Percentiles rank a stretch among this genome's conserved stretches.
Conservation (phyloP, 2,888 invertebrate genomes). For the Lochmaea crataegi region DNA sequence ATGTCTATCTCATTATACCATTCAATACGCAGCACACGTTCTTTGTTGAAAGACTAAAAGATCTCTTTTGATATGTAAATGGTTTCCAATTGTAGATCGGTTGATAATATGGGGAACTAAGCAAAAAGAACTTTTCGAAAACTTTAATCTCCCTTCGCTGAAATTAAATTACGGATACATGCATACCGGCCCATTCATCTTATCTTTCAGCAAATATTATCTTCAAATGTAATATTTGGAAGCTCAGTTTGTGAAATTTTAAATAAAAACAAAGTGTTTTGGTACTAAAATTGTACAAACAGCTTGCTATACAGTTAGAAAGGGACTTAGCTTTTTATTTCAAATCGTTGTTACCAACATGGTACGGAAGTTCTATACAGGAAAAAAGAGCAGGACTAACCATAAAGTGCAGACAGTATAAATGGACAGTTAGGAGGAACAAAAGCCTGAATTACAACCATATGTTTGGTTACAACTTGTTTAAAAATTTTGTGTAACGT, state of each 20-base stretch:
- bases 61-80: conserved; percentile 61
- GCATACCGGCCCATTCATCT: background rate
- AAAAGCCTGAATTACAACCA: no score
- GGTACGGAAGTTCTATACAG: no score
- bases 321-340: no score
- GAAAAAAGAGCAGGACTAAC: no score
- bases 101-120: conserved; percentile 40
- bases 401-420: no score
- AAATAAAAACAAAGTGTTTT: background rate
- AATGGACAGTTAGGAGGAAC: no score
- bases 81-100: conserved; percentile 55
- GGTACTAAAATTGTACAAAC: no score
- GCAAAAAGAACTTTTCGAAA: background rate
- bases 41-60: conserved; percentile 52
- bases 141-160: background rate
- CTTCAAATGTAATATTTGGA: background rate
- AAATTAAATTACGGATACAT: conserved; percentile 7
- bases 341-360: no score
- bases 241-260: background rate
- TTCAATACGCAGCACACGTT: conserved; percentile 43
- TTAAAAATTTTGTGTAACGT: no score
- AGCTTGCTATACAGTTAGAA: no score
- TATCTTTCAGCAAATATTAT: background rate
- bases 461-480: no score
- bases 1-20: background rate